Percentiles rank a stretch among this genome's conserved stretches.
Evolutionary conservation across 2,113 vertebrate genomes (phyloP).

Genomic region (Octodon degus): DNA sequence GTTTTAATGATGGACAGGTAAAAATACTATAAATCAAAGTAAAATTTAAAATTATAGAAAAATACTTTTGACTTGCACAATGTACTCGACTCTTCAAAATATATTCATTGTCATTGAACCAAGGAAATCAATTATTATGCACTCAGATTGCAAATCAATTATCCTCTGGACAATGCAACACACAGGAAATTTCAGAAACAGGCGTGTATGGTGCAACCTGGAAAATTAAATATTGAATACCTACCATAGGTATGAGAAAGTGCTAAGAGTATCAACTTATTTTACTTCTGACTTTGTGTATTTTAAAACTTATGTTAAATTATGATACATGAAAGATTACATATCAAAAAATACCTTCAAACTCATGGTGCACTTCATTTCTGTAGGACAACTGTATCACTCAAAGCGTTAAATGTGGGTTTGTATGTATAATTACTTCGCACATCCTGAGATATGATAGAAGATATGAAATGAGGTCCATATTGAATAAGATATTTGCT

Average conservation of each 20-base stretch:
- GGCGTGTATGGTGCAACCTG: neutral
- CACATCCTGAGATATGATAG: neutral
- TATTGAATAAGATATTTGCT: neutral
- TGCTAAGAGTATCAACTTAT: neutral
- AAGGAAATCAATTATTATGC: neutral
- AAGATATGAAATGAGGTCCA: neutral
- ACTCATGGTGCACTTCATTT: neutral
- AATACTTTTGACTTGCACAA: neutral
- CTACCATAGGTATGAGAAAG: neutral
- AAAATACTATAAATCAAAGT: neutral
- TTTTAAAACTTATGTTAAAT: neutral
- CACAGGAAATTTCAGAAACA: neutral
- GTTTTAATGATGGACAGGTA: neutral
- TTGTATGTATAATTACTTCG: neutral
- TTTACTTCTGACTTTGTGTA: neutral
- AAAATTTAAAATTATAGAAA: neutral
- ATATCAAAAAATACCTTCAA: neutral
- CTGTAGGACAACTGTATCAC: neutral
- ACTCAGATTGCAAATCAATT: neutral
- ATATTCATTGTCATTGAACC: neutral
- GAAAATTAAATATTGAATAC: neutral
- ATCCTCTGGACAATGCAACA: neutral
- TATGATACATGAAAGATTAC: neutral
- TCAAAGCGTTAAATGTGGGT: neutral
- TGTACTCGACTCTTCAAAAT: neutral